These are phyloP conservation scores for Gobiocypris rarus DNA, from an alignment of 2,113 vertebrate species.

Conservation along the genomic window DNA sequence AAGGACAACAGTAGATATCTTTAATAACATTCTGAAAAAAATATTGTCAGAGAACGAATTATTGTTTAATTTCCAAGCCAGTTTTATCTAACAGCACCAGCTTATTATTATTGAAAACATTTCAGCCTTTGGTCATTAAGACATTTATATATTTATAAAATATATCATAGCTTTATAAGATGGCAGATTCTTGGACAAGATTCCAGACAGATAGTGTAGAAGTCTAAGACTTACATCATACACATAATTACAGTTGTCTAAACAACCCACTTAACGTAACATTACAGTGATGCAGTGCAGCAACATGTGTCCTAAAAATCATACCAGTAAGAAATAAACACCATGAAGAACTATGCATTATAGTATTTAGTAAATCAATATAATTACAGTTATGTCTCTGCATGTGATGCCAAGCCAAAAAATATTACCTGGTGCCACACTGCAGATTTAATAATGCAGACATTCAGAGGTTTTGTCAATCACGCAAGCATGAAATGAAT, in stretches of 20 bases:
- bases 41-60: background rate
- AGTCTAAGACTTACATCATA: constrained; percentile 20
- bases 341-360: constrained; percentile 27
- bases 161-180: background rate
- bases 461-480: too few species aligned
- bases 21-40: background rate
- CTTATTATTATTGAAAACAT: background rate
- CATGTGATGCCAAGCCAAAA: background rate
- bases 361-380: constrained; percentile 9
- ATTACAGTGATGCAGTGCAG: background rate
- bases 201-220: constrained; percentile 25
- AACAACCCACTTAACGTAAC: constrained; percentile 12
- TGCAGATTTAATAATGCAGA: constrained; percentile 12
- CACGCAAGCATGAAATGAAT: too few species aligned
- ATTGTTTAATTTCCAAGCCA: too few species aligned
- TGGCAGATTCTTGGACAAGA: constrained; percentile 9
- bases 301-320: constrained; percentile 12
- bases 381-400: constrained; percentile 14
- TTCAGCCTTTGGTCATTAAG: background rate
- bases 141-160: too few species aligned
- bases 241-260: constrained; percentile 37
- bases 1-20: background rate
- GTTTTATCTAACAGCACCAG: too few species aligned
- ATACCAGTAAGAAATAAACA: constrained; percentile 21
- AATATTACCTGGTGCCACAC: background rate